Evolutionary conservation across 1,140 invertebrate genomes (phyloP), one percentile per base, ranked within the genome.

Genomic region (Panagrolaimus sp.): DNA sequence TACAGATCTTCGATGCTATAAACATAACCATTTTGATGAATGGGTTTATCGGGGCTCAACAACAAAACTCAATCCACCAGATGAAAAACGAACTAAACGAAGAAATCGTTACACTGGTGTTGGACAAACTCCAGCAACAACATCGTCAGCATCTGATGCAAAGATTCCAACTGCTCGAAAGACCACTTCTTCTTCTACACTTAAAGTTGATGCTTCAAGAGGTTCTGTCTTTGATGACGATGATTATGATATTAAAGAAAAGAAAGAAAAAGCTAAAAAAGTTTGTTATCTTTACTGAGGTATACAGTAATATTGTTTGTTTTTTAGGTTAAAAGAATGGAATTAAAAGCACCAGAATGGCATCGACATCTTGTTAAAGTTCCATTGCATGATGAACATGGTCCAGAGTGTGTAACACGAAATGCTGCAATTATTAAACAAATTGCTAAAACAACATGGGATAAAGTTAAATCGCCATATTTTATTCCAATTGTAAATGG

Each of bases 1-100:
- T 16, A 57, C 51, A 9, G 51, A 25, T 11, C 20, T 25, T 25
- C 51, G 20, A 25, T 57, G 51, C 51, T 57, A 57, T 57, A 20
- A 57, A 57, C 51, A 57, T 27, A 57, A 57, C 11, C 51, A 57
- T 27, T 20, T 57, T 27, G 51, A 57, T 57, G 51, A 57, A 57
- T 57, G 51, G 51, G 51, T 57, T 27, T 57, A 57, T 57, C 51
- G 51, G 11, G 51, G 51, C 2, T 57, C 51, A 11, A n/a, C 51
- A 13, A 57, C 51, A 20, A 57, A 57, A 27, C 51, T 57, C 14
- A 11, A 57, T 57, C 20, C 20, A 20, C 9, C 20, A 57, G 16
- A 57, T 25, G 51, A 57, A 57, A 38, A 38, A 38, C 31, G 31
- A 38, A 38, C 31, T 2, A 38, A 38, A 38, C 31, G 31, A 20